phyloP scores from a whole-genome alignment of 2,888 invertebrate species.

The Eupithecia subfuscata region DNA sequence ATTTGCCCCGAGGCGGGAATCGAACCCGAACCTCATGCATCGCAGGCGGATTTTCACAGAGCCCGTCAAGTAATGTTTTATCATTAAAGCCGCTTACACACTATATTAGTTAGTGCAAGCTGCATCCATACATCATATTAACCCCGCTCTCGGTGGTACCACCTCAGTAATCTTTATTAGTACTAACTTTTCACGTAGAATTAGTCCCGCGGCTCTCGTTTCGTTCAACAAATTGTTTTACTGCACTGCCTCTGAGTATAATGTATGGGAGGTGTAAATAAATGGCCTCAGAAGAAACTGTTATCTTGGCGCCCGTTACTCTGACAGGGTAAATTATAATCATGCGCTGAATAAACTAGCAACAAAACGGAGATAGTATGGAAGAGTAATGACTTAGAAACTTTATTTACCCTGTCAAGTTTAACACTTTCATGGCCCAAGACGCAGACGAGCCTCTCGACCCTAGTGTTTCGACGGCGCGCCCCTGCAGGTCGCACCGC shows the following conservation, averaged over 20 bases:
- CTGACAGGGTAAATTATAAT: conserved; percentile 26
- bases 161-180: conserved; percentile 61
- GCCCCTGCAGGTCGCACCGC: no score
- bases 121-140: conserved; percentile 46
- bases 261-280: conserved; percentile 37
- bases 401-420: not conserved
- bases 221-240: conserved; percentile 56
- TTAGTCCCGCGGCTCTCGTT: conserved; percentile 61
- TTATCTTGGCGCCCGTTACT: conserved; percentile 32
- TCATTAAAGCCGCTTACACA: conserved; percentile 19
- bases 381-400: not conserved
- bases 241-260: conserved; percentile 46
- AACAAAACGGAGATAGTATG: not conserved
- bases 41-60: not conserved
- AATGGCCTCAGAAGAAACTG: conserved; percentile 39
- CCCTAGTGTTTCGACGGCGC: no score
- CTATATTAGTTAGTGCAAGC: conserved; percentile 29
- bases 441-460: no score
- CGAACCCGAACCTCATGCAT: not conserved
- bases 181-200: conserved; percentile 59
- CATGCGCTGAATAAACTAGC: conserved; percentile 12
- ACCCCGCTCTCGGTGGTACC: conserved; percentile 40
- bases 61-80: conserved; percentile 7
- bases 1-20: not conserved
- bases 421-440: no score